Evolutionary conservation across 1,140 invertebrate species (phyloP), one percentile per base, ranked within the genome.

Genomic region (Brachionus plicatilis): DNA sequence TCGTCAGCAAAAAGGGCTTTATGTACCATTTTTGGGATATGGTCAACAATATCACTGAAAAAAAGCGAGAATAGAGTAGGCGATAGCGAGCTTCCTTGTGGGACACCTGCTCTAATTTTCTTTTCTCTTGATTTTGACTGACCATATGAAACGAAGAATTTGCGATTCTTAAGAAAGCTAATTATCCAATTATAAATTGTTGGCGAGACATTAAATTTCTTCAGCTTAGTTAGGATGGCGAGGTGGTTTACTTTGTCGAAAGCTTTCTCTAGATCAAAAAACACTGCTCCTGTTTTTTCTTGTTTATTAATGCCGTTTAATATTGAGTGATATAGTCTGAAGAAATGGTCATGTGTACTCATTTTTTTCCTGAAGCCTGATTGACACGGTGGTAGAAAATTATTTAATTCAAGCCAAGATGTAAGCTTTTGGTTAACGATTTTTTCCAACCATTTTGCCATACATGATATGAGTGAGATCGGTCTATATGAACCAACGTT

Each of bases 361-460:
- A 33, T 80, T 29, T 80, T 80, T 56, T 80, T 80, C 8, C 76
- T 80, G 24, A 80, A 80, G 9, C 76, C 76, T 0, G 76, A 80
- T 37, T 80, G 76, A 27, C 56, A 80, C 0, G 24, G 8, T 6
- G 76, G 56, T 2, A 80, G 1, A 12, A 24, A n/a, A 11, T 80
- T 80, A 7, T 80, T 80, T 29, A 9, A 11, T 82, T 85, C 85
- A 1, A 86, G 1, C 6, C 43, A 33, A 14, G n/a, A 47, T 7
- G 82, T 37, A 0, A 84, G 47, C 9, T 75, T 43, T 11, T 47
- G 24, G 5, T 84, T 82, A 3, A 85, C 12, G 41, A 86, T 78
- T 45, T 47, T 56, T 53, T 86, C 85, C 11, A 86, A 3, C 6
- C 84, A 1, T 70, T 85, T 85, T 9, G 85, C 17, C 0, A 85